Conservation (phyloP, 1,140 invertebrate genomes). For the Micrasema minimum region DNA sequence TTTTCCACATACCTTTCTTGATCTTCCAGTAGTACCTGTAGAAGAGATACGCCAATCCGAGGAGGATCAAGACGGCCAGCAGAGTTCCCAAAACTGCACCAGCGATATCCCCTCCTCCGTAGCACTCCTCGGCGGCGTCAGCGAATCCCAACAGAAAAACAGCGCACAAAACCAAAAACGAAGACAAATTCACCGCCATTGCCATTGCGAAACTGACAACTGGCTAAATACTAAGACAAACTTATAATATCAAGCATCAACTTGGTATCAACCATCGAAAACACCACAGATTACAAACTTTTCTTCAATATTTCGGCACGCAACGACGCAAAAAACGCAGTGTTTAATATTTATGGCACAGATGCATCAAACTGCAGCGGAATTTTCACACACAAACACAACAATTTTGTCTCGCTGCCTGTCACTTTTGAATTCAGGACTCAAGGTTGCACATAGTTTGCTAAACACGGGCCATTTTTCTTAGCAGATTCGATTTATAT, state of each 20-base stretch:
- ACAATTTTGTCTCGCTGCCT: conserved; percentile 30
- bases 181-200: not conserved
- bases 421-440: conserved; percentile 20
- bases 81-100: conserved; percentile 49
- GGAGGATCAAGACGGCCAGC: conserved; percentile 35
- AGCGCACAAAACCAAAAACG: conserved; percentile 5
- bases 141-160: conserved; percentile 18
- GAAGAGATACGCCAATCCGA: conserved; percentile 40
- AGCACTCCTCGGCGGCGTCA: conserved; percentile 25
- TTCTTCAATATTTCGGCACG: not conserved
- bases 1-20: conserved; percentile 42
- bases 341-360: not conserved
- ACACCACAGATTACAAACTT: not conserved
- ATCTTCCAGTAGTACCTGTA: conserved; percentile 49
- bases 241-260: no score
- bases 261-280: conserved; percentile 5
- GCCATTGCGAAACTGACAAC: not conserved
- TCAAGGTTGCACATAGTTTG: conserved; percentile 20
- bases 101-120: conserved; percentile 44
- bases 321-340: not conserved
- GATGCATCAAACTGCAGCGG: not conserved
- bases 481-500: no score
- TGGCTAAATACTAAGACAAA: not conserved
- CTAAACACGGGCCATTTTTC: not conserved
- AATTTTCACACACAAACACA: conserved; percentile 27